Percentiles rank a stretch among this genome's conserved stretches.
Evolutionary conservation across 2,113 vertebrate species (phyloP).

Genomic region (Cyanistes caeruleus): DNA sequence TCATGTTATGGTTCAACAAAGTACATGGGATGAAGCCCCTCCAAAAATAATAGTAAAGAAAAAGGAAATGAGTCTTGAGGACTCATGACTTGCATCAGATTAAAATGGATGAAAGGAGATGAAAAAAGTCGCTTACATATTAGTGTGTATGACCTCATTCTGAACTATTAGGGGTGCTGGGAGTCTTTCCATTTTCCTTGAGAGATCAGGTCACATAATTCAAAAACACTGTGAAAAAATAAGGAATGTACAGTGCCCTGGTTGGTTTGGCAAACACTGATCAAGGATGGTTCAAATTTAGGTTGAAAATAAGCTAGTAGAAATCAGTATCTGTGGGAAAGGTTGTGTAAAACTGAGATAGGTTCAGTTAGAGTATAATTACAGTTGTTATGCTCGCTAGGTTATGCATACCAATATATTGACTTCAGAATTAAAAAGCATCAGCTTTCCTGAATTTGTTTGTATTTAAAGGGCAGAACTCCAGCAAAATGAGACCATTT

Average conservation of each 20-base stretch:
- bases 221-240: background rate
- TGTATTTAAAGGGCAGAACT: slow-evolving; percentile 8
- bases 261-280: background rate
- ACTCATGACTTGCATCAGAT: slow-evolving; percentile 51
- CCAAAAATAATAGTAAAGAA: slow-evolving; percentile 56
- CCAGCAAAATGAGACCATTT: background rate
- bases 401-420: background rate
- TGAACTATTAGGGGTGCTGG: background rate
- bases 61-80: slow-evolving; percentile 33
- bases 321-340: slow-evolving; percentile 18
- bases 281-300: background rate
- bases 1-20: background rate
- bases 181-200: background rate
- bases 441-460: background rate
- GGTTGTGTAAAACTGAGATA: background rate
- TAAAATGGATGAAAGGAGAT: background rate
- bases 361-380: background rate
- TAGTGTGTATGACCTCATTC: background rate
- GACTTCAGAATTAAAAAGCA: background rate
- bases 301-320: background rate
- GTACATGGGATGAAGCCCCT: slow-evolving; percentile 18
- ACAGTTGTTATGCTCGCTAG: background rate
- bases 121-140: background rate
- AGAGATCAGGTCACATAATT: background rate
- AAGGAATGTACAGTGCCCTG: background rate